Conservation (phyloP, 1,140 invertebrate species). For the Bombyx mori region ASM3026992v2 NC_085133.1:3116001-3116500, state of each 20-base stretch:
- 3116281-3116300: slow-evolving; percentile 25
- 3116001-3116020: too few species aligned
- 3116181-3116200: slow-evolving; percentile 42
- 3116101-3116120: too few species aligned
- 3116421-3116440: slow-evolving; percentile 61
- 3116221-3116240: slow-evolving; percentile 19
- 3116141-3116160: too few species aligned
- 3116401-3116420: slow-evolving; percentile 45
- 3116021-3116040: too few species aligned
- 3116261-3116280: slow-evolving; percentile 66
- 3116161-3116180: not conserved
- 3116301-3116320: slow-evolving; percentile 66
- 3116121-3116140: too few species aligned
- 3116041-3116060: too few species aligned
- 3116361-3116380: slow-evolving; percentile 59
- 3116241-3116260: slow-evolving; percentile 59
- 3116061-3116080: too few species aligned
- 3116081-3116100: too few species aligned
- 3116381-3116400: slow-evolving; percentile 55
- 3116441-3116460: slow-evolving; percentile 53
- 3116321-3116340: slow-evolving; percentile 61
- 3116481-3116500: not conserved
- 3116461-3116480: slow-evolving; percentile 29
- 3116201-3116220: slow-evolving; percentile 18
- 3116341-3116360: slow-evolving; percentile 24